Conservation (phyloP, 2,113 vertebrate genomes). For the Crocuta crocuta region DNA sequence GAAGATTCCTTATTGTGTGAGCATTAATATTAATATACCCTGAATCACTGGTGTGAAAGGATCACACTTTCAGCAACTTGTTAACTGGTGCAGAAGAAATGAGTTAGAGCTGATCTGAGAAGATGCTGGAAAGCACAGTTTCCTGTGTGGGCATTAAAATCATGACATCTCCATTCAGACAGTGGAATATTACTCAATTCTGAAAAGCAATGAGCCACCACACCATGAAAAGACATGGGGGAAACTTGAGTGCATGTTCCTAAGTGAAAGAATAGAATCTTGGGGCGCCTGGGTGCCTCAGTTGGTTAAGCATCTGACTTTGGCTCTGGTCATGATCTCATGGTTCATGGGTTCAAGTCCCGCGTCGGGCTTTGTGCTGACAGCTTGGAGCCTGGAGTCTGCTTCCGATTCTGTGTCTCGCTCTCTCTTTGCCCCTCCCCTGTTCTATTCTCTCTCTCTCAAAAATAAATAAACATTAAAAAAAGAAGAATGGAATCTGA, state of each 20-base stretch:
- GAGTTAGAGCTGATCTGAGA: too few species aligned
- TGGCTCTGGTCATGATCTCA: too few species aligned
- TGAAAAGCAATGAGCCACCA: neutral
- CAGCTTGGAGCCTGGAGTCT: too few species aligned
- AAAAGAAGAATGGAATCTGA: neutral
- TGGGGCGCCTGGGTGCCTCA: too few species aligned
- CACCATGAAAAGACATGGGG: neutral
- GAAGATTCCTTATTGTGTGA: neutral
- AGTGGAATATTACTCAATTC: neutral
- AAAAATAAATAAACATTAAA: too few species aligned
- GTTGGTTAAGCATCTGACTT: too few species aligned
- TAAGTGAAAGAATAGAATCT: neutral
- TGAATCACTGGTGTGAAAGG: neutral
- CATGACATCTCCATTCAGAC: neutral
- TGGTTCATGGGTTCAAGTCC: accelerated
- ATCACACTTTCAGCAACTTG: neutral
- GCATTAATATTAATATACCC: too few species aligned
- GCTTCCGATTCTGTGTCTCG: too few species aligned
- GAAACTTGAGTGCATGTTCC: accelerated
- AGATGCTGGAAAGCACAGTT: neutral
- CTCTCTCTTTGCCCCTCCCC: too few species aligned
- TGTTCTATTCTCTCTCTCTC: too few species aligned
- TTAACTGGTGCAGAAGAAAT: neutral
- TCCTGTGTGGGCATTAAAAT: neutral
- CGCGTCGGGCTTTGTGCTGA: too few species aligned